Evolutionary conservation across 1,140 invertebrate species (phyloP), one percentile per base, ranked within the genome.

Genomic region (Lepidurus arcticus): DNA sequence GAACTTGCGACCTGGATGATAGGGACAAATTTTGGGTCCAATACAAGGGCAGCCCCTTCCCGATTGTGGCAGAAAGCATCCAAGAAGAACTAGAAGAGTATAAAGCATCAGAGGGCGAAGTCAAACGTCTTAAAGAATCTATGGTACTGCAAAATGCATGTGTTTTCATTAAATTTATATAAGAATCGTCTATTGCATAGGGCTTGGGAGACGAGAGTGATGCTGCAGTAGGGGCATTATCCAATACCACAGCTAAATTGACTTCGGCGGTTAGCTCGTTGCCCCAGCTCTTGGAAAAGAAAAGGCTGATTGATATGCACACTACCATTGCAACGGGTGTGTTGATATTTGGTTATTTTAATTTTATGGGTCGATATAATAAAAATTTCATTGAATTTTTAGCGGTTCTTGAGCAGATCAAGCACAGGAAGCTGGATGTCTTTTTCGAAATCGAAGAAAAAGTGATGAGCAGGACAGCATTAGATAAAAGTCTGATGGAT

Each of bases 371-470:
- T 8, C 44, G n/a, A 77, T 81, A 76, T 77, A 77, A 44, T 78
- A 73, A 79, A 16, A 7, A 76, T 76, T 43, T 34, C 4, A 42
- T 42, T 44, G 73, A 75, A 44, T 81, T 84, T 84, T 42, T 81
- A 88, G 91, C 92, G 21, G 92, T 98, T 80, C 86, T 98, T 42
- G 95, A 97, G 85, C 91, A 90, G 74, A 98, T 99, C 42, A 98
- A 96, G 87, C 90, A 90, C 1, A 87, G 97, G 47, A 91, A 97
- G 82, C 85, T 99, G 13, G 98, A 99, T 85, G 94, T 94, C 1
- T 96, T 95, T 81, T 99, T 99, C 85, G 98, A 99, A 87, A 88
- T 95, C 76, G 98, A 99, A 87, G 97, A 99, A 84, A 99, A 98
- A 86, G 92, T 99, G 75, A 94, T 99, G 92, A 92, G 92, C 42